Evolutionary conservation across 2,888 invertebrate species (phyloP), one percentile per base, ranked within the genome.

Genomic region (Mycogona germanica): DNA sequence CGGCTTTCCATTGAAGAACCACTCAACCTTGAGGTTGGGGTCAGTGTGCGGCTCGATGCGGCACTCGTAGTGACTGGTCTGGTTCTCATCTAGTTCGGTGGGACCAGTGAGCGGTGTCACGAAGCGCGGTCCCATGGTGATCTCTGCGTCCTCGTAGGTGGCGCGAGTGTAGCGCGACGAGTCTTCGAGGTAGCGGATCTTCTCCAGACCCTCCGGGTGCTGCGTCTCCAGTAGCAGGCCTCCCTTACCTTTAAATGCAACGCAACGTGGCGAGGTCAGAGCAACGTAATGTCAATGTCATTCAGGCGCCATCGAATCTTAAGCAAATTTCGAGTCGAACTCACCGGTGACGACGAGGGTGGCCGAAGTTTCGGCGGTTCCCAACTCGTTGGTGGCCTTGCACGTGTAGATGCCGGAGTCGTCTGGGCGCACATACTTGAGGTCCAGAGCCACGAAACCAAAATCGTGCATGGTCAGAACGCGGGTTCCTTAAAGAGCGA

Each of bases 351-450:
- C 89, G 64, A 84, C 81, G 14, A 97, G 74, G 2, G 91, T 87
- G 7, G 95, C 89, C 6, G 93, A 89, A 38, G 93, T 93, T 1
- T 91, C 87, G 19, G 96, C 95, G 75, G 95, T 88, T 54, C 96
- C 96, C 53, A 93, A 75, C 62, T 92, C 89, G 65, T 95, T 93
- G 53, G 67, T 67, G 37, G 95, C 93, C 55, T 91, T 80, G 68
- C 95, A 92, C 2, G 93, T 95, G 70, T 96, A 96, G 37, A 92
- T 89, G 44, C 96, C 96, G 2, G 92, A 89, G 72, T 97, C 97
- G 71, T 92, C 92, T 23, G 93, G 91, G 66, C 87, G 87, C 0
- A 88, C 88, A 64, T 89, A 89, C 68, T 89, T 89, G 85, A 91
- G 86, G 64, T 92, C 91, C 19, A 91, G 74, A 37, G 93, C 92